Conservation (phyloP, 2,888 invertebrate genomes). For the Drosophila greeni region DNA sequence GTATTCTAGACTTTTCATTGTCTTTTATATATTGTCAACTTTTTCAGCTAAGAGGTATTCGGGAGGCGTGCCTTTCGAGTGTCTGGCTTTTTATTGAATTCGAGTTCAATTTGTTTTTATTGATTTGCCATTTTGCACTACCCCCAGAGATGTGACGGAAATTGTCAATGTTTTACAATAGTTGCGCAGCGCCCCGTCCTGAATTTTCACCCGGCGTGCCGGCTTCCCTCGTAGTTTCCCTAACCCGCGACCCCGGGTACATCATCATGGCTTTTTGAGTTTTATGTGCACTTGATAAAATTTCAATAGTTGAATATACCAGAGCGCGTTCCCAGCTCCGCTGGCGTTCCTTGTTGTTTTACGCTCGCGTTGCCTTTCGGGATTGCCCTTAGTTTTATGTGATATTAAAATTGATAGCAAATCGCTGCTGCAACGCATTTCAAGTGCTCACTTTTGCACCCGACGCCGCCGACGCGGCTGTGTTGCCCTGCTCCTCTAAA, state of each 20-base stretch:
- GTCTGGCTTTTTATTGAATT: conserved; percentile 69
- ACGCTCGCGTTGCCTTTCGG: conserved; percentile 57
- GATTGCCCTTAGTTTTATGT: conserved; percentile 70
- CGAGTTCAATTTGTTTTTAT: conserved; percentile 77
- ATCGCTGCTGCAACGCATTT: conserved; percentile 60
- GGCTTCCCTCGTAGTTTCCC: background rate
- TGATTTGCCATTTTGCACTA: conserved; percentile 76
- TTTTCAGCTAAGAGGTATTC: conserved; percentile 17
- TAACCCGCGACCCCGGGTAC: conserved; percentile 37
- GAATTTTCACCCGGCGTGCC: background rate
- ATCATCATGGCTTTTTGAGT: conserved; percentile 73
- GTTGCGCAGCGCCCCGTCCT: conserved; percentile 45
- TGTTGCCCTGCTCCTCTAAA: background rate
- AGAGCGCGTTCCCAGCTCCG: background rate
- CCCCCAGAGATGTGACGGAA: conserved; percentile 74
- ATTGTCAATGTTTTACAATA: conserved; percentile 77
- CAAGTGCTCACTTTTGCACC: conserved; percentile 51
- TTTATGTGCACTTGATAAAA: conserved; percentile 73
- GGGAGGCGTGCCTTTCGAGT: conserved; percentile 8
- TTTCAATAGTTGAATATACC: conserved; percentile 63
- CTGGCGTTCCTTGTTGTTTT: conserved; percentile 52
- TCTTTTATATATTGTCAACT: background rate
- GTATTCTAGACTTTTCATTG: background rate
- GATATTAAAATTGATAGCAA: conserved; percentile 73
- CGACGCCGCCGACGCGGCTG: background rate